Conservation (phyloP, 2,888 invertebrate genomes). For the Craniophora ligustri region DNA sequence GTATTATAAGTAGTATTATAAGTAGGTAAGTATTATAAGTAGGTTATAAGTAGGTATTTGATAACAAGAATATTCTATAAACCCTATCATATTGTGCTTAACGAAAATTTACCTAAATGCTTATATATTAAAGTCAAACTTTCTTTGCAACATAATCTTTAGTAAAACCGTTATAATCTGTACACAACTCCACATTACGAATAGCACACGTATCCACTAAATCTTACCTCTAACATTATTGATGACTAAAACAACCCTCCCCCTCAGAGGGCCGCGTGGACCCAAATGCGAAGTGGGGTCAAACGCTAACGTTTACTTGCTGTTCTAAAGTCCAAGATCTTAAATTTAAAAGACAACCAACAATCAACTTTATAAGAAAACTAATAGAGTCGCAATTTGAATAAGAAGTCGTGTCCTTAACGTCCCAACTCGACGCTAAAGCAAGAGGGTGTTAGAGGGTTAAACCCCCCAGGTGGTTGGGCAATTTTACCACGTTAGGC, state of each 20-base stretch:
- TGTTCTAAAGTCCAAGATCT: slow-evolving; percentile 53
- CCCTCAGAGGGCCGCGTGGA: slow-evolving; percentile 64
- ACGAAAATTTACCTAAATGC: no score
- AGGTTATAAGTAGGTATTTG: no score
- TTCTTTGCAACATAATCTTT: no score
- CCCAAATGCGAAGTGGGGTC: slow-evolving; percentile 86
- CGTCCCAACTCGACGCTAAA: slow-evolving; percentile 59
- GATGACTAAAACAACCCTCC: slow-evolving; percentile 83
- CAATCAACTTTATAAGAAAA: slow-evolving; percentile 10
- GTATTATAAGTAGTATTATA: no score
- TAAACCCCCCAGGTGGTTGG: slow-evolving; percentile 84
- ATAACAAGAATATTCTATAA: no score
- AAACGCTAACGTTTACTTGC: slow-evolving; percentile 79
- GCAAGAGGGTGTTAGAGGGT: slow-evolving; percentile 72
- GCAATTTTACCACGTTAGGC: slow-evolving; percentile 87
- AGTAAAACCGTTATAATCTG: background rate
- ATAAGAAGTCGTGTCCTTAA: slow-evolving; percentile 42
- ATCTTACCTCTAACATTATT: slow-evolving; percentile 85
- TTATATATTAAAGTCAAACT: no score
- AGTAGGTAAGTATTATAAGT: no score
- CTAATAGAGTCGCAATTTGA: slow-evolving; percentile 48
- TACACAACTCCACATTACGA: slow-evolving; percentile 52
- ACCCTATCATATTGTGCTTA: no score
- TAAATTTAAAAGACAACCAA: slow-evolving; percentile 9
- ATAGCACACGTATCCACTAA: slow-evolving; percentile 74